Base-by-base conservation (phyloP, 2,888 invertebrate genomes). In the Leptogaster cylindrica region DNA sequence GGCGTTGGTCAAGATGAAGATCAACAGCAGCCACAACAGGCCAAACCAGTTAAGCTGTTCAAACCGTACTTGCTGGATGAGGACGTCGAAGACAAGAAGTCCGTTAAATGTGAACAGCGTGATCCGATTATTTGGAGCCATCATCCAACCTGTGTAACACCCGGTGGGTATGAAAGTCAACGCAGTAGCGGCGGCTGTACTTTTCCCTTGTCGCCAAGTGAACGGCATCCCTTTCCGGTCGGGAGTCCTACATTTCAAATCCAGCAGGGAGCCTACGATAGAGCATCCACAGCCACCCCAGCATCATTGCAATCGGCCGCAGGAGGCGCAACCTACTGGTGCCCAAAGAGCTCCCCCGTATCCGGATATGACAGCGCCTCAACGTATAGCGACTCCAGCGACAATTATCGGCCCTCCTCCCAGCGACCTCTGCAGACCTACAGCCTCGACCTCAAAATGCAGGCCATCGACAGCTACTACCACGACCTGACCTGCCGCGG, bases 41-140 rank as follows among this genome's bases (percentile, higher is more conserved):
- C 83, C 73, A 87, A 87, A 78, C 89, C 90, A 63, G 87, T 89
- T 73, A 91, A 91, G 77, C 81, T 91, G 39, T 91, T 91, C 80
- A 88, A 91, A 76, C 91, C 91, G 27, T 91, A 91, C 78, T 82
- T 90, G 58, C 83, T 89, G 70, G 89, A 88, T 74, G 85, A 88
- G 44, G 83, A 86, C 44, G 84, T 85, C 66, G 84, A 83, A 14
- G 70, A 46, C 46, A 71, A 70, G 44, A 69, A 70, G 63, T 61
- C 52, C 39, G 51, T 8, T 27, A 68, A 55, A 46, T 46, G 33
- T 20, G 61, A 63, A 31, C 50, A 65, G 20, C 52, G 74, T n/a
- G 78, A 77, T 67, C 77, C 79, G 0, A 76, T 78, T 36, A 79
- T 80, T 14, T 80, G 79, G 80, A 79, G 77, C 70, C 76, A 78